A percentile compares a stretch with the other conserved stretches of the same genome.
phyloP scores from a whole-genome alignment of 1,140 invertebrate species.

The Sinella curviseta region DNA sequence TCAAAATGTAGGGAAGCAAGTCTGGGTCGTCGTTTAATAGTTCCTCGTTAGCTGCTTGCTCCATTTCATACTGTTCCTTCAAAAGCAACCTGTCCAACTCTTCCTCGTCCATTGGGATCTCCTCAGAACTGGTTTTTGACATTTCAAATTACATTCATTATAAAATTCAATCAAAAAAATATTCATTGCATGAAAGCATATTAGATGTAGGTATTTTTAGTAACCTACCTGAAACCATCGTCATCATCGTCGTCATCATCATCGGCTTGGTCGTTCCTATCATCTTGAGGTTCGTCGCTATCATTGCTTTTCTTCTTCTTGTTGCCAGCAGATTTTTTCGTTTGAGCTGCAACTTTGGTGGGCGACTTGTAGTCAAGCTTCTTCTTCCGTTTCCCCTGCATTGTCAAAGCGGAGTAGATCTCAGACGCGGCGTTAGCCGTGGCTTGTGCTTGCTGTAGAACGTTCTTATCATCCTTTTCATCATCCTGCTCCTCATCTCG shows the following conservation, averaged over 20 bases:
- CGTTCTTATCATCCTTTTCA: slow-evolving; percentile 19
- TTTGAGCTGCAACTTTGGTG: neutral
- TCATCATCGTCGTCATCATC: slow-evolving; percentile 32
- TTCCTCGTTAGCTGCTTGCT: slow-evolving; percentile 38
- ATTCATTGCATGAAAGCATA: too few species aligned
- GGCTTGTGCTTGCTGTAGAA: neutral
- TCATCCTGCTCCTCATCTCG: slow-evolving; percentile 22
- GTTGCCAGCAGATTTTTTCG: neutral
- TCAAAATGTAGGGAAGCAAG: slow-evolving; percentile 33
- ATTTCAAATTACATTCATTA: too few species aligned
- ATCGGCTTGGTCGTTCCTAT: neutral
- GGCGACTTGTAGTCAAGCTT: neutral
- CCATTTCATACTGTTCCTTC: slow-evolving; percentile 34
- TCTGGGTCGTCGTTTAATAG: slow-evolving; percentile 37
- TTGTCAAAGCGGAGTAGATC: neutral
- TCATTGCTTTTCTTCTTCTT: neutral
- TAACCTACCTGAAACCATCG: slow-evolving; percentile 20
- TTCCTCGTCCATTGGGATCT: slow-evolving; percentile 21
- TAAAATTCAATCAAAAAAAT: too few species aligned
- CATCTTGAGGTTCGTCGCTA: neutral
- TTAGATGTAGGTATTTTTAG: too few species aligned
- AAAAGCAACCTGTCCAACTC: slow-evolving; percentile 28
- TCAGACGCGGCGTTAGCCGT: neutral
- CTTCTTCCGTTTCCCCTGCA: neutral
- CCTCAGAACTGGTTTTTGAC: slow-evolving; percentile 22